Evolutionary conservation across 2,888 invertebrate genomes (phyloP), one percentile per base, ranked within the genome.

Genomic region (Apeira syringaria): DNA sequence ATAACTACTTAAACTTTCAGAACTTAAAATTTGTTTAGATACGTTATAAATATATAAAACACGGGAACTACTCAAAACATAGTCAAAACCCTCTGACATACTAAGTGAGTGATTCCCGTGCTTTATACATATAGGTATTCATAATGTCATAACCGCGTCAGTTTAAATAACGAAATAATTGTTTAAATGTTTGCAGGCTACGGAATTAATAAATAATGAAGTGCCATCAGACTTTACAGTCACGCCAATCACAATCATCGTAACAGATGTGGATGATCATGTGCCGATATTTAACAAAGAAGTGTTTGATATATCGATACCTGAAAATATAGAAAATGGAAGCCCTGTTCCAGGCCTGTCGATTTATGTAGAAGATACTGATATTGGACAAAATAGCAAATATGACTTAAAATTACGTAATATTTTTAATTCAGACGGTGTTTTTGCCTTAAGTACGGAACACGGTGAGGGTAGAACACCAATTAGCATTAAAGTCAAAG

Each of bases 251-350:
- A 95, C 95, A 0, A 93, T 96, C 22, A 94, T 96, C 0, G 93
- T 96, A 13, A 94, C 94, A 0, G 96, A 96, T 61, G 92, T 93
- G 0, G 95, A 96, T 57, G 96, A 96, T 63, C 93, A 95, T 53
- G 84, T 91, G 7, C 96, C 96, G 0, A 82, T 91, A 54, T 96
- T 96, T 57, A 95, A 94, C 59, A 88, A 91, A 51, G 81, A 92
- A 1, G 75, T 85, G 1, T 95, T 94, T 45, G 91, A 92, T 53
- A 91, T 96, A 33, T 93, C 93, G 0, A 93, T 96, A 44, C 93
- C 95, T 0, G 96, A 96, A 80, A 95, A 96, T 57, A 92, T 95
- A 12, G 93, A 94, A 61, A 91, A 90, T 12, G 93, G 93, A 0
- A 94, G 94, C 56, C 93, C 93, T 0, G 75, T 94, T 31, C 94